These are phyloP conservation scores for Diplazon laetatorius DNA, from an alignment of 2,888 invertebrate genomes.

Conservation along the genomic window DNA sequence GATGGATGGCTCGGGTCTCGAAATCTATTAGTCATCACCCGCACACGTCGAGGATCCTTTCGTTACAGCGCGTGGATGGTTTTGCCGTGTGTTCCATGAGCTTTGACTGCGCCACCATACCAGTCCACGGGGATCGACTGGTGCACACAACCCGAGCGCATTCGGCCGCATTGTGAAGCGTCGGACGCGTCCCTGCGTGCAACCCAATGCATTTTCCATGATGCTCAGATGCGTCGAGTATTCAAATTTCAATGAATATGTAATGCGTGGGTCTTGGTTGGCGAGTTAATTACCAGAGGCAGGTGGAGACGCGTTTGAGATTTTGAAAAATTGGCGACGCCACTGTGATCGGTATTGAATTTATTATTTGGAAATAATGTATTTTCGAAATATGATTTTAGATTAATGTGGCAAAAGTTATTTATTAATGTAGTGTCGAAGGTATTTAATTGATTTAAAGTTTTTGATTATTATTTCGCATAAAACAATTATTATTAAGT, in stretches of 20 bases:
- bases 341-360: not conserved
- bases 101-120: too few species aligned
- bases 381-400: not conserved
- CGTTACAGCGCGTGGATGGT: conserved; percentile 7
- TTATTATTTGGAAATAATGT: too few species aligned
- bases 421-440: too few species aligned
- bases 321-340: not conserved
- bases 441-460: too few species aligned
- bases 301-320: not conserved
- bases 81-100: not conserved
- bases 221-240: conserved; percentile 17
- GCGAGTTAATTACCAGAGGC: conserved; percentile 7
- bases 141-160: conserved; percentile 73
- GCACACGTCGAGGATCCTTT: conserved; percentile 69
- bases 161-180: conserved; percentile 41
- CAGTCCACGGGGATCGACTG: conserved; percentile 6
- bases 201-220: conserved; percentile 32
- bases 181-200: conserved; percentile 11
- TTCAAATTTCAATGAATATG: conserved; percentile 17
- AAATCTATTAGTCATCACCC: conserved; percentile 82
- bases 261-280: not conserved
- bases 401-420: not conserved
- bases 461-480: too few species aligned
- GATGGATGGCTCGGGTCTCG: conserved; percentile 77
- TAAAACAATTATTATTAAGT: too few species aligned